phyloP scores from a whole-genome alignment of 2,888 invertebrate species.

The Nephrotoma guestfalica region DNA sequence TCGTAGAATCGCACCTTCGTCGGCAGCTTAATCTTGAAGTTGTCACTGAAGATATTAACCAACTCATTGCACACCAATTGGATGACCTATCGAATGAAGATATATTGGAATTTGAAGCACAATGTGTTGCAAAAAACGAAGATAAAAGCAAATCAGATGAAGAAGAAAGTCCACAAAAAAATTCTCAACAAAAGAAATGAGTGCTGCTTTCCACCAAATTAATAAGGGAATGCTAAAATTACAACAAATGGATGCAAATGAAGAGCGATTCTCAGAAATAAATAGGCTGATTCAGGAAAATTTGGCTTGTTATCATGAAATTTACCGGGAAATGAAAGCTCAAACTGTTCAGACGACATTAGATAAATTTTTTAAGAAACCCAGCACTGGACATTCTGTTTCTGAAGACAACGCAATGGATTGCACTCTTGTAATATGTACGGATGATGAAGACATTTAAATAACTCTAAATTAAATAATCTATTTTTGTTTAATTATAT shows the following conservation, averaged over 20 bases:
- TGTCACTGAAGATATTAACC: too few species aligned
- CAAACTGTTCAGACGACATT: too few species aligned
- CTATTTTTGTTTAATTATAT: neutral
- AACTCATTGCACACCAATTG: too few species aligned
- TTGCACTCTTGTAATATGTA: conserved; percentile 2
- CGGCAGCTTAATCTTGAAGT: neutral
- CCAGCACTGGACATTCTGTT: neutral
- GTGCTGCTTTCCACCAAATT: too few species aligned
- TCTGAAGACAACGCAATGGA: conserved; percentile 3
- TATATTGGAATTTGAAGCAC: too few species aligned
- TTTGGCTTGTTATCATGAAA: too few species aligned
- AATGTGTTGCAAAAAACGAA: conserved; percentile 3
- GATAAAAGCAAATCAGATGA: conserved; percentile 2
- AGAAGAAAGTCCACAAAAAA: conserved; percentile 1
- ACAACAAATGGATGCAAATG: conserved; percentile 1
- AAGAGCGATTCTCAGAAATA: neutral
- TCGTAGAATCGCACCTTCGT: neutral
- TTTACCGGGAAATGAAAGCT: neutral
- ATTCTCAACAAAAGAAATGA: conserved; percentile 3
- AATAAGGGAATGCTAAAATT: too few species aligned
- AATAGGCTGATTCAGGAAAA: conserved; percentile 1
- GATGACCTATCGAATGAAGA: too few species aligned
- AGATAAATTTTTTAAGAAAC: conserved; percentile 2
- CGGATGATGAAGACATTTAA: conserved; percentile 1
- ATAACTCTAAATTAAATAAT: too few species aligned